These are phyloP conservation scores for Grammomys surdaster DNA, from an alignment of 2,113 vertebrate species.

Conservation along the genomic window DNA sequence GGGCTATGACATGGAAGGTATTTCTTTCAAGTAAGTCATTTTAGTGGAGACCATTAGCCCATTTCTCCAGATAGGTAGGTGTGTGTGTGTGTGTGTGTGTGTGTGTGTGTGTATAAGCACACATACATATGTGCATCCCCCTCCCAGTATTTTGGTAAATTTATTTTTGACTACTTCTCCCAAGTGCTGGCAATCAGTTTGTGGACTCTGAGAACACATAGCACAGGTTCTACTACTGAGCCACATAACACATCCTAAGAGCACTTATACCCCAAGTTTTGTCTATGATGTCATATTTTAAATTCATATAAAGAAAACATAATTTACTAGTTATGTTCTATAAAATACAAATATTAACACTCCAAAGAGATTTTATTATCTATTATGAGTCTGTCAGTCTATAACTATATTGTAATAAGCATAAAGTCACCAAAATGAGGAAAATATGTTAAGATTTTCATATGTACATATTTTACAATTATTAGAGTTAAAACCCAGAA, in stretches of 20 bases:
- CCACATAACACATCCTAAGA: slow-evolving; percentile 10
- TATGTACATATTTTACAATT: not conserved
- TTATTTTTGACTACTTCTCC: not conserved
- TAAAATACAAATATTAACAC: slow-evolving; percentile 28
- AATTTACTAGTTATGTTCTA: slow-evolving; percentile 53
- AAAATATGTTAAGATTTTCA: slow-evolving; percentile 31
- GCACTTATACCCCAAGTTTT: not conserved
- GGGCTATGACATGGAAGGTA: not conserved
- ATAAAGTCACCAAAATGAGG: slow-evolving; percentile 49
- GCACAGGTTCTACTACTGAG: not conserved
- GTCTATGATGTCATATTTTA: not conserved
- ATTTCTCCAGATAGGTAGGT: not conserved
- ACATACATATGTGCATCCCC: too few species aligned
- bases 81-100: not conserved
- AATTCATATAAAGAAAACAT: slow-evolving; percentile 46
- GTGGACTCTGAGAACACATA: not conserved
- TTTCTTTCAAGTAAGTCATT: slow-evolving; percentile 25
- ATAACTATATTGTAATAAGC: slow-evolving; percentile 35
- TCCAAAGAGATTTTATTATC: not conserved
- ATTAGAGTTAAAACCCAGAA: not conserved
- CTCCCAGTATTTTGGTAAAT: not conserved
- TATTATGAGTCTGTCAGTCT: not conserved
- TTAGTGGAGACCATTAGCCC: not conserved
- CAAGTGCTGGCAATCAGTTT: not conserved
- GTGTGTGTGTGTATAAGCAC: not conserved